Conservation (phyloP, 2,113 vertebrate species). For the Dasypus novemcinctus region DNA sequence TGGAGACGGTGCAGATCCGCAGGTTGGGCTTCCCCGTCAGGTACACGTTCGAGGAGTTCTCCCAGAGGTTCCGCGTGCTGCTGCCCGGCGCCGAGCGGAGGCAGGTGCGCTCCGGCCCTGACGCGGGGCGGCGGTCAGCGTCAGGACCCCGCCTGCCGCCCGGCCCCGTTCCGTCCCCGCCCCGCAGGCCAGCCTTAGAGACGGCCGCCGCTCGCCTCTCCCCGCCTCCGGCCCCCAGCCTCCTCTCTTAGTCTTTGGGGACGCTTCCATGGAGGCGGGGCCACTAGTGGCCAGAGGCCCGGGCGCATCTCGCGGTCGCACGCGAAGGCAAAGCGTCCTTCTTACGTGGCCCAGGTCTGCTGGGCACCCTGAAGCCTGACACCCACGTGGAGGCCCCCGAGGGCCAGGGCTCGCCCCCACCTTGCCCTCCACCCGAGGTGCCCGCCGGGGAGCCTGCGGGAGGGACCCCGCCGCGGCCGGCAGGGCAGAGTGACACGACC, state of each 20-base stretch:
- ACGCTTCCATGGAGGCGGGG: no score
- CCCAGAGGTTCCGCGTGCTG: constrained; percentile 88
- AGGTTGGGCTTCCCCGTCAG: constrained; percentile 94
- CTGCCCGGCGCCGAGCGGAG: constrained; percentile 73
- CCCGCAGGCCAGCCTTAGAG: not conserved
- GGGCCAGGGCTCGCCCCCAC: no score
- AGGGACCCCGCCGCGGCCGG: no score
- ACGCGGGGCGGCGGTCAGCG: accelerated
- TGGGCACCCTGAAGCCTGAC: no score
- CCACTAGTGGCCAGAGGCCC: not conserved
- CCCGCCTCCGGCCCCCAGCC: not conserved
- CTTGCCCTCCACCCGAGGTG: no score
- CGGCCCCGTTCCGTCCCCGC: not conserved
- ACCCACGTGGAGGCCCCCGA: no score
- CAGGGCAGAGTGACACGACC: no score
- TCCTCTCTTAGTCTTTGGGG: not conserved
- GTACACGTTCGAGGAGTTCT: constrained; percentile 92
- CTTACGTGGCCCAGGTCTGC: not conserved
- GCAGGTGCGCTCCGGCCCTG: constrained; percentile 57
- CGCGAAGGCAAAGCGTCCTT: no score
- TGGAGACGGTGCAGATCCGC: constrained; percentile 96
- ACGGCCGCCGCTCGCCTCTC: not conserved
- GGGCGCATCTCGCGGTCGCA: no score
- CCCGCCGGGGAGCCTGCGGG: not conserved
- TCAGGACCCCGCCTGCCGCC: no score